These are phyloP conservation scores for Epinephelus awoara DNA, from an alignment of 2,797 vertebrate species.

Conservation along the genomic window DNA sequence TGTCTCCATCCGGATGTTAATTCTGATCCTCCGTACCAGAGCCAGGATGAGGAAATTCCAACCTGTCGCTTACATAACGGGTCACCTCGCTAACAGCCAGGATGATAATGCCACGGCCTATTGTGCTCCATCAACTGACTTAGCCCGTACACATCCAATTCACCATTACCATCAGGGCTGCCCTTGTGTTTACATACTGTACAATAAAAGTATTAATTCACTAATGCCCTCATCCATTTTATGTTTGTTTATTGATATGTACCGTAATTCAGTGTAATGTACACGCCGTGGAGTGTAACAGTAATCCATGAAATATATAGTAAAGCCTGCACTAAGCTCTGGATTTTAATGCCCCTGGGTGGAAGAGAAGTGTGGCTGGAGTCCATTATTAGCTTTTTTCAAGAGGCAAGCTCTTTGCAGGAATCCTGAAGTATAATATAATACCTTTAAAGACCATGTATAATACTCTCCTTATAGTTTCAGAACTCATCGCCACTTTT, in stretches of 20 bases:
- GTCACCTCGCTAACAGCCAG: conserved; percentile 30
- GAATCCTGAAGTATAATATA: too few species aligned
- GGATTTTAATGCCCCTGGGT: conserved; percentile 14
- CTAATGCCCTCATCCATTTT: conserved; percentile 15
- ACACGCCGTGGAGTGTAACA: conserved; percentile 24
- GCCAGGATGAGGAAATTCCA: conserved; percentile 64
- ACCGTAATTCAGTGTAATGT: neutral
- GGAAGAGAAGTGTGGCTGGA: neutral
- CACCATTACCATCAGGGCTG: neutral
- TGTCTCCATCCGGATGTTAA: conserved; percentile 45
- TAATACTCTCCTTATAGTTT: too few species aligned
- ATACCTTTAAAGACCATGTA: too few species aligned
- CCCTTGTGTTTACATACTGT: neutral
- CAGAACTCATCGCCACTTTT: too few species aligned
- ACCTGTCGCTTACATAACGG: conserved; percentile 75
- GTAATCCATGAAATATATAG: conserved; percentile 48
- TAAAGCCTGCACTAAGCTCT: conserved; percentile 56
- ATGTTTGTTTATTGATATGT: conserved; percentile 10
- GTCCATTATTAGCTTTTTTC: too few species aligned
- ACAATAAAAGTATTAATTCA: conserved; percentile 1
- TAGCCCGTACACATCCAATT: neutral
- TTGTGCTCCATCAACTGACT: conserved; percentile 11
- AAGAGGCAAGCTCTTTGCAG: too few species aligned
- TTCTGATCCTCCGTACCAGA: conserved; percentile 42
- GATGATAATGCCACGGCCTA: conserved; percentile 20